Conservation (phyloP, 64 coral and sea anemone species). For the Exaiptasia diaphana region DNA sequence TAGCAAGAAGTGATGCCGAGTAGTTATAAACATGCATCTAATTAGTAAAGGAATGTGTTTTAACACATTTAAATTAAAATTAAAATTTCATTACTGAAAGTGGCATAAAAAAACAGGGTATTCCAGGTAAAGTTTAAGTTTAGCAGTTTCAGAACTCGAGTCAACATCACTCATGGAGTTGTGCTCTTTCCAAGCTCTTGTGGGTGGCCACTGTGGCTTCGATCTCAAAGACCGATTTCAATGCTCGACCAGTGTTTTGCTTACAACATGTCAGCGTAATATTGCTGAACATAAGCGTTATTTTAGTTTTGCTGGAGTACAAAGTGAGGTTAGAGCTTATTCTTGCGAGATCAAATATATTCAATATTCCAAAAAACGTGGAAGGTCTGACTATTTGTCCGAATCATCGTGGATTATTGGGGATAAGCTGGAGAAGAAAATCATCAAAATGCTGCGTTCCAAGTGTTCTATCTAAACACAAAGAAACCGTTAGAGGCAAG, state of each 20-base stretch:
- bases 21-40: no score
- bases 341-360: constrained; percentile 3
- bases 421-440: constrained; percentile 17
- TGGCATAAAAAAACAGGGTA: no score
- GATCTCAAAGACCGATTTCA: background rate
- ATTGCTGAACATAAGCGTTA: background rate
- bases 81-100: no score
- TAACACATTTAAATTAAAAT: no score
- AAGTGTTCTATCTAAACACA: background rate
- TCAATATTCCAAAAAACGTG: background rate
- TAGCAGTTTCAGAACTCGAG: no score
- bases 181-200: constrained; percentile 12
- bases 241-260: background rate
- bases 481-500: background rate
- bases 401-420: background rate
- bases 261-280: background rate
- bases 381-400: constrained; percentile 5
- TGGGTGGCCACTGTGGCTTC: constrained; percentile 5
- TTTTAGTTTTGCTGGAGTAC: background rate
- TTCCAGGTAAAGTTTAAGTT: no score
- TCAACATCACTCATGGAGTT: background rate
- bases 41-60: no score
- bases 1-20: no score
- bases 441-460: constrained; percentile 22
- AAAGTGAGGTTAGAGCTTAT: constrained; percentile 5